Base-by-base conservation (phyloP, 2,888 invertebrate species). In the Rhogogaster chlorosoma region DNA sequence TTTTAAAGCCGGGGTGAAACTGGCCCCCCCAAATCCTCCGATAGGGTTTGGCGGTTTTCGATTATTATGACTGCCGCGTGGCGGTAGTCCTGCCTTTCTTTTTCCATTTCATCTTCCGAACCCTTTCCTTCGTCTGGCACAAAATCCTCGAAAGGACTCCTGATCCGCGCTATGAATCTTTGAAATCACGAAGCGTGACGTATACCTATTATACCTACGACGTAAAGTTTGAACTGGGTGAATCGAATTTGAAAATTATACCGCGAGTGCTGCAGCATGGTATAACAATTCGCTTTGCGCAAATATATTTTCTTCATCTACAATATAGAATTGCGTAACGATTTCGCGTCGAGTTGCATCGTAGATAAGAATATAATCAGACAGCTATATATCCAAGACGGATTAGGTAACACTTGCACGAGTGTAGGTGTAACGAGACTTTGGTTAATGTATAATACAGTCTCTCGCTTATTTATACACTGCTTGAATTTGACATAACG, bases 301-400 rank as follows among this genome's bases (percentile, higher is more conserved):
- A 61, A 61, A 61, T 61, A 61, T 26, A 61, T 61, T 61, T 61
- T 61, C 10, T 61, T 26, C 9, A 26, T 61, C 32, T 67, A 18
- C 3, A 6, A 67, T 32, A 67, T 12, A 22, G 22, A 42, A 38
- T 73, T 73, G 38, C 38, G 22, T 42, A 73, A 73, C 71, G 42
- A 73, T 73, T 73, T 73, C 71, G 71, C 71, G 26, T 73, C 71
- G 12, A 73, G 71, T 73, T 73, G 71, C 71, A 73, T 42, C 71
- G 71, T 42, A 73, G 71, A 73, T 73, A 73, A 73, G 71, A 73
- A n/a, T n/a, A n/a, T 67, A 67, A 67, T 67, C 67, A 67, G 2
- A 42, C 71, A 42, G 10, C 42, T 73, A 18, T n/a, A n/a, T n/a
- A n/a, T 38, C n/a, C 12, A 42, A 3, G 18, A 42, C 42, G 71